phyloP scores from a whole-genome alignment of 2,797 vertebrate species.

The Trachops cirrhosus region DNA sequence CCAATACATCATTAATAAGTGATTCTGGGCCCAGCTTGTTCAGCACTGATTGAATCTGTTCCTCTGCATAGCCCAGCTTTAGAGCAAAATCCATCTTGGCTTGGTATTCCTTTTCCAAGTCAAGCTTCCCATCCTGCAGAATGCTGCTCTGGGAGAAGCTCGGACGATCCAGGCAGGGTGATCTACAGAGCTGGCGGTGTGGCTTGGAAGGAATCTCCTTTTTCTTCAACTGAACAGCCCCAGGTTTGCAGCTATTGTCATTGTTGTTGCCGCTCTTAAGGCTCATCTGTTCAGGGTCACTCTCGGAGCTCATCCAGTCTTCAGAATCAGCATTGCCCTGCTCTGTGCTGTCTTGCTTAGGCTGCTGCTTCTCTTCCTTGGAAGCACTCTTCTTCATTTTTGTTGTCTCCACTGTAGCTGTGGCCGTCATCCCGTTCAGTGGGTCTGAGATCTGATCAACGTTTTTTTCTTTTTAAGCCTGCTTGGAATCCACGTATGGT shows the following conservation, averaged over 20 bases:
- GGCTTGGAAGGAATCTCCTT: constrained; percentile 88
- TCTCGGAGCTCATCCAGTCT: constrained; percentile 94
- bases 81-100: constrained; percentile 98
- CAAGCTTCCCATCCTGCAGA: constrained; percentile 86
- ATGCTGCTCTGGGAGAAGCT: constrained; percentile 97
- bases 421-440: constrained; percentile 94
- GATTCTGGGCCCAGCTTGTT: constrained; percentile 94
- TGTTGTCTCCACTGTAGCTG: constrained; percentile 92
- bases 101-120: constrained; percentile 93
- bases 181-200: constrained; percentile 96
- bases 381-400: constrained; percentile 95
- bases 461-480: constrained; percentile 88
- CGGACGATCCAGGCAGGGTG: constrained; percentile 95
- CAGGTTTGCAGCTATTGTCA: constrained; percentile 2
- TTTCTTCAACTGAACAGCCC: constrained; percentile 81
- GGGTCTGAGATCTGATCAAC: constrained; percentile 85
- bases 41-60: constrained; percentile 96
- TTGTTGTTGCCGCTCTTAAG: constrained; percentile 69
- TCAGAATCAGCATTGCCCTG: constrained; percentile 87
- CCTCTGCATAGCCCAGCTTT: constrained; percentile 96
- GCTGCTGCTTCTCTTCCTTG: constrained; percentile 89
- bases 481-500: constrained; percentile 82
- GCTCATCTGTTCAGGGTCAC: constrained; percentile 87
- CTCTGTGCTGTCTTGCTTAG: constrained; percentile 77
- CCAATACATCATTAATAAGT: constrained; percentile 96